Evolutionary conservation across 2,888 invertebrate species (phyloP).

Genomic region (Leucoma salicis): DNA sequence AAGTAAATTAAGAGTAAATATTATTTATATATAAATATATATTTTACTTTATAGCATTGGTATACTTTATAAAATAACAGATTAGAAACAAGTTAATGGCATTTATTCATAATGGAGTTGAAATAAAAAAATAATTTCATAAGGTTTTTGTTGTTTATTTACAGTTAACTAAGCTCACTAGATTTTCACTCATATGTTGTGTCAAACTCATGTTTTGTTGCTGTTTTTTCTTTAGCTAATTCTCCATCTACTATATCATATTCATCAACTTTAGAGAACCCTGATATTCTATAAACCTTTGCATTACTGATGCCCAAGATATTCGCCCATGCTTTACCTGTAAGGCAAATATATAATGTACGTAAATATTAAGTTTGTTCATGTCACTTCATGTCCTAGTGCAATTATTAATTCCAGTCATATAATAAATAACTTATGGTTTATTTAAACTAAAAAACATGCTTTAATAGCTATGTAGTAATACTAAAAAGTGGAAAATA

Average conservation of each 20-base stretch:
- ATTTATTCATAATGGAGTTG: too few relatives aligned
- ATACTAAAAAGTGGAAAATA: too few relatives aligned
- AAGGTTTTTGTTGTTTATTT: constrained; percentile 22
- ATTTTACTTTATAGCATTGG: background rate
- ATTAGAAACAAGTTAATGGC: too few relatives aligned
- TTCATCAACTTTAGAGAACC: constrained; percentile 71
- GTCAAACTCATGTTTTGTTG: background rate
- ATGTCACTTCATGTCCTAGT: too few relatives aligned
- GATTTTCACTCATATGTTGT: background rate
- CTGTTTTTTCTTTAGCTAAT: constrained; percentile 18
- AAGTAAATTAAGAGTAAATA: background rate
- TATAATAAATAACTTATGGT: too few relatives aligned
- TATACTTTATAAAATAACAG: too few relatives aligned
- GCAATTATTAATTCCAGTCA: too few relatives aligned
- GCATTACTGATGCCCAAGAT: constrained; percentile 82
- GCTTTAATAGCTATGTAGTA: too few relatives aligned
- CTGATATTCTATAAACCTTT: constrained; percentile 78
- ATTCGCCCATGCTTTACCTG: constrained; percentile 82
- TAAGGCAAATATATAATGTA: constrained; percentile 21
- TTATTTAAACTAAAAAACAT: too few relatives aligned
- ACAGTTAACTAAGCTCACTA: background rate
- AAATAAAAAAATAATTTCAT: constrained; percentile 28
- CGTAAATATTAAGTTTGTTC: background rate
- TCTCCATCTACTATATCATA: constrained; percentile 72
- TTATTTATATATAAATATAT: background rate